Evolutionary conservation across 2,888 invertebrate species (phyloP).

Genomic region (Hymenopus coronatus): DNA sequence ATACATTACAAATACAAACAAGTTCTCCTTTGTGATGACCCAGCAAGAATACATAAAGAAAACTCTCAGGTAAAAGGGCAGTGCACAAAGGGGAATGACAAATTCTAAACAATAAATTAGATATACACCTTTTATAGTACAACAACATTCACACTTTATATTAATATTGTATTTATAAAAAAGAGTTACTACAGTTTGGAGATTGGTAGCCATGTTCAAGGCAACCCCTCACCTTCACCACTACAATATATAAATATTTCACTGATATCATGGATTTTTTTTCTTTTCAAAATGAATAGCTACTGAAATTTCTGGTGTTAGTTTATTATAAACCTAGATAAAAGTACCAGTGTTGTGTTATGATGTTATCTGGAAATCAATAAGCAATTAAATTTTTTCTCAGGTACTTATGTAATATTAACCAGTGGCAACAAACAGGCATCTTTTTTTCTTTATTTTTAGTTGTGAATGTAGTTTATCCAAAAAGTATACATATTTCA

Average conservation of each 20-base stretch:
- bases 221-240: constrained; percentile 18
- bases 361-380: neutral
- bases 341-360: neutral
- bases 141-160: constrained; percentile 3
- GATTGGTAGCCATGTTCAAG: neutral
- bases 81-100: constrained; percentile 12
- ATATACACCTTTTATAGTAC: constrained; percentile 8
- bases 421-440: neutral
- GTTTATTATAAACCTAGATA: constrained; percentile 14
- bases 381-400: neutral
- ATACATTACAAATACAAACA: constrained; percentile 17
- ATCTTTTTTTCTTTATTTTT: neutral
- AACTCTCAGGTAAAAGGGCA: constrained; percentile 4
- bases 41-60: constrained; percentile 10
- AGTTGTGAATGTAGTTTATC: neutral
- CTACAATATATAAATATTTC: constrained; percentile 24
- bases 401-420: neutral
- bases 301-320: constrained; percentile 3
- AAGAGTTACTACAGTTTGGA: constrained; percentile 8
- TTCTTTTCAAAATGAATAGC: neutral
- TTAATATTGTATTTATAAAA: constrained; percentile 12
- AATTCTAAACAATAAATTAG: constrained; percentile 16
- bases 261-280: neutral
- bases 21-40: constrained; percentile 3
- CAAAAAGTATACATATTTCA: neutral